These are phyloP conservation scores for Argya squamiceps DNA, from an alignment of 2,797 vertebrate genomes.

Conservation along the genomic window DNA sequence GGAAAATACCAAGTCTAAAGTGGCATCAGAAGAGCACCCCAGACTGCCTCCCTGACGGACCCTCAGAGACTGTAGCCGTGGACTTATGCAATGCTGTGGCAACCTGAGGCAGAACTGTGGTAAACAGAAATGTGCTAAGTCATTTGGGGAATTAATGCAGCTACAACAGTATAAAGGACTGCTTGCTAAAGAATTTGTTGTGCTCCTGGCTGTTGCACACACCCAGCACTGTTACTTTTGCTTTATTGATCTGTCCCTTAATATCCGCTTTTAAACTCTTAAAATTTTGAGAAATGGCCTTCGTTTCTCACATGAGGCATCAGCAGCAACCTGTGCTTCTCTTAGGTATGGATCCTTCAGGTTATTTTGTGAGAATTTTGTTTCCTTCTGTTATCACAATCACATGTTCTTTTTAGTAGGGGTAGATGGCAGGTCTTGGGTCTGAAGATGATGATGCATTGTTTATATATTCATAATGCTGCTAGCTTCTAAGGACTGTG, in stretches of 20 bases:
- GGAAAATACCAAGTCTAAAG: not conserved
- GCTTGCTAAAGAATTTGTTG: not conserved
- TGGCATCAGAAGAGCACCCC: not conserved
- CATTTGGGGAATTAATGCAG: not conserved
- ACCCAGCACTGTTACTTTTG: not conserved
- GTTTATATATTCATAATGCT: not conserved
- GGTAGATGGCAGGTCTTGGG: not conserved
- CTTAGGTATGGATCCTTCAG: not conserved
- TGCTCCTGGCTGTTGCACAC: not conserved
- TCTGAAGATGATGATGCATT: not conserved
- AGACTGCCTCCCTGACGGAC: not conserved
- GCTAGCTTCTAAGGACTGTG: not conserved
- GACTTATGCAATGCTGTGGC: not conserved
- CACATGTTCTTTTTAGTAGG: not conserved
- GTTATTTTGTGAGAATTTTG: not conserved
- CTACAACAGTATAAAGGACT: not conserved
- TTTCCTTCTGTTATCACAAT: not conserved
- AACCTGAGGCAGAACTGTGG: not conserved
- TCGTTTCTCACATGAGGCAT: not conserved
- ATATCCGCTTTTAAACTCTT: not conserved
- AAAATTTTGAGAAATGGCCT: not conserved
- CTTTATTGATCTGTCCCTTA: not conserved
- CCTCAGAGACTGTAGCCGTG: fast-evolving
- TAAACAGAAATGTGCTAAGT: not conserved
- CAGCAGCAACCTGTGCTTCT: not conserved